Base-by-base conservation (phyloP, 2,113 vertebrate genomes). In the Chaetops frenatus region DNA sequence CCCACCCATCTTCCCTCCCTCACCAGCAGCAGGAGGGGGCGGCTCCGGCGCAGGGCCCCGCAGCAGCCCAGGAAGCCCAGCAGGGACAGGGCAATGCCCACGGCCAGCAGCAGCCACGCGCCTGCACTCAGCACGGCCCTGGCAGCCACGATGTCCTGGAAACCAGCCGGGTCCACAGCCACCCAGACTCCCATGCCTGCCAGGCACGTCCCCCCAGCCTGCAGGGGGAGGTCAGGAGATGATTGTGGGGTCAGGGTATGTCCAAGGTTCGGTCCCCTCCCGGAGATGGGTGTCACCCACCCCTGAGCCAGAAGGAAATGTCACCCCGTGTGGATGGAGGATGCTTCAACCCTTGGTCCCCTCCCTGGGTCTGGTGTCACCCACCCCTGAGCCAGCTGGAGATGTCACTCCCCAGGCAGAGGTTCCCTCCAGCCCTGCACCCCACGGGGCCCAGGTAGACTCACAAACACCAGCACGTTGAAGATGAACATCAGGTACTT, bases 401-500 rank as follows among this genome's bases (percentile, higher is more conserved):
- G 48, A 2, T 19, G 10, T 13, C 1, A 0, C 3, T 1, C 29
- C 44, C 12, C 1, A 0, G 58, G 42, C 31, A 23, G 0, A 6
- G 29, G 21, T 22, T 33, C 51, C 50, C 73, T 16, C 21, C n/a
- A 15, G 25, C 65, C 66, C 4, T 78, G 33, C 54, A 86, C 33
- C 33, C 62, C 27, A 31, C 15, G 7, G 2, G 28, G 10, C 72
- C 64, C 65, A 9, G 27, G 24, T 2, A 44, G 86, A 98, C 97
- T 98, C 93, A 98, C 97, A 95, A 97, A 97, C 82, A 97, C 92
- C 82, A 98, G 92, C 42, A 87, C 50, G 15, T 97, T 97, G 96
- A 96, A 97, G 90, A 92, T 17, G 94, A 98, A 96, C 97, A 98
- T 97, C 94, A 97, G 90, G 70, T 97, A 96, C 77, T 96, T 97